phyloP scores from a whole-genome alignment of 1,140 invertebrate species.

The Apis cerana region DNA sequence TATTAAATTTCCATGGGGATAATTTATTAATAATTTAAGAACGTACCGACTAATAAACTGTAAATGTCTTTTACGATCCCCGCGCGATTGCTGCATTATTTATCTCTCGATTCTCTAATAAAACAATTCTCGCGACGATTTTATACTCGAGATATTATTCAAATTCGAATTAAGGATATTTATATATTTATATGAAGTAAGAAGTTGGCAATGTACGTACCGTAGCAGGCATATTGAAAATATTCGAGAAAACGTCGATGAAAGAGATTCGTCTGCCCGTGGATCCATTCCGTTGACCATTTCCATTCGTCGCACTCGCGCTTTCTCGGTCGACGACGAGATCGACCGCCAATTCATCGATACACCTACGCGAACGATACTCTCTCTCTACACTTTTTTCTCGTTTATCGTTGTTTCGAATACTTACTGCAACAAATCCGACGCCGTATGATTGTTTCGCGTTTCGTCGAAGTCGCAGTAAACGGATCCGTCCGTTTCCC shows the following conservation, averaged over 20 bases:
- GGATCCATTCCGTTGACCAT: slow-evolving; percentile 16
- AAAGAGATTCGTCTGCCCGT: slow-evolving; percentile 34
- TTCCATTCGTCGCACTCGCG: background rate
- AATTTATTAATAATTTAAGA: slow-evolving; percentile 16
- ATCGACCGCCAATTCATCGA: slow-evolving; percentile 56
- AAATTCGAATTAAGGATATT: background rate
- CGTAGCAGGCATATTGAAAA: slow-evolving; percentile 29
- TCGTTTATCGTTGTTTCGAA: background rate
- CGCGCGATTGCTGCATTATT: too few species aligned
- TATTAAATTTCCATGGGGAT: background rate
- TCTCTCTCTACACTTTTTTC: background rate
- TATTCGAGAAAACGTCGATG: slow-evolving; percentile 27
- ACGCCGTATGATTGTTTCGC: slow-evolving; percentile 66
- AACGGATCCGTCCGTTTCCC: slow-evolving; percentile 28
- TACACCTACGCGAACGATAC: slow-evolving; percentile 56
- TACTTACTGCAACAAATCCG: slow-evolving; percentile 74
- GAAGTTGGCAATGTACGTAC: slow-evolving; percentile 17
- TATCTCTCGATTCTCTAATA: background rate
- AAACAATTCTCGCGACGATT: background rate
- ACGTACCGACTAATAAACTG: background rate
- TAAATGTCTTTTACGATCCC: background rate
- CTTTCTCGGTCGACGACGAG: slow-evolving; percentile 29
- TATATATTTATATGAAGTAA: background rate
- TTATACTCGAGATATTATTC: background rate
- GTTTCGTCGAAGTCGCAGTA: slow-evolving; percentile 54